Evolutionary conservation across 2,113 vertebrate species (phyloP).

Genomic region (Carettochelys insculpta): DNA sequence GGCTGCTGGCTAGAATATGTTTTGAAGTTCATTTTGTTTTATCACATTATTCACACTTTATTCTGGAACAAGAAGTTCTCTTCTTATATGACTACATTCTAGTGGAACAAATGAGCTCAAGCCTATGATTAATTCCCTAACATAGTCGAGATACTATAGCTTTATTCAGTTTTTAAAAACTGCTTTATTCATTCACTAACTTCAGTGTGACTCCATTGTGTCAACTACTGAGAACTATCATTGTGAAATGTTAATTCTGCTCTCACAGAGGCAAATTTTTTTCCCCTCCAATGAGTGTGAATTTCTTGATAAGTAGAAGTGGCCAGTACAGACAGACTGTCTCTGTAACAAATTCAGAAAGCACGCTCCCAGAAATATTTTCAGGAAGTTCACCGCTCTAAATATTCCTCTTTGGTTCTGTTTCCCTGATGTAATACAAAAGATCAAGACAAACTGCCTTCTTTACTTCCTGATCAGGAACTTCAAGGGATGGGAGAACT

Average conservation of each 20-base stretch:
- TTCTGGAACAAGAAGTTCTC: constrained; percentile 66
- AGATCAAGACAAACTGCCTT: constrained; percentile 42
- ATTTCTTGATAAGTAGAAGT: constrained; percentile 70
- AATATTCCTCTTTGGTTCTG: constrained; percentile 64
- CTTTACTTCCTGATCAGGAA: constrained; percentile 55
- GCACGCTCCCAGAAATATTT: constrained; percentile 74
- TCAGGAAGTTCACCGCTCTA: constrained; percentile 64
- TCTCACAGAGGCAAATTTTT: constrained; percentile 48
- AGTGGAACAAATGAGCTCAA: constrained; percentile 65
- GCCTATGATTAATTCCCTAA: constrained; percentile 63
- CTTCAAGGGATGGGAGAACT: neutral
- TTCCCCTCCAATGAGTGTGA: constrained; percentile 29
- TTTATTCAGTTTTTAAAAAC: constrained; percentile 23
- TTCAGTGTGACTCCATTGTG: constrained; percentile 36
- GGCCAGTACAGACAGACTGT: constrained; percentile 66
- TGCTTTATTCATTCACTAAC: constrained; percentile 64
- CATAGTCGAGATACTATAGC: constrained; percentile 56
- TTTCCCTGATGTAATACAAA: constrained; percentile 49
- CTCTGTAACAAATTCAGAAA: constrained; percentile 71
- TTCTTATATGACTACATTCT: constrained; percentile 43
- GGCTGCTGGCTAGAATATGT: constrained; percentile 64
- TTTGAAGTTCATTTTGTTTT: constrained; percentile 69
- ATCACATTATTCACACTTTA: constrained; percentile 67
- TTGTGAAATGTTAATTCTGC: constrained; percentile 68
- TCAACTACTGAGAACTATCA: constrained; percentile 47